A percentile compares a stretch with the other conserved stretches of the same genome.
Conservation (phyloP, 2,888 invertebrate species). For the Trachelus tabidus region DNA sequence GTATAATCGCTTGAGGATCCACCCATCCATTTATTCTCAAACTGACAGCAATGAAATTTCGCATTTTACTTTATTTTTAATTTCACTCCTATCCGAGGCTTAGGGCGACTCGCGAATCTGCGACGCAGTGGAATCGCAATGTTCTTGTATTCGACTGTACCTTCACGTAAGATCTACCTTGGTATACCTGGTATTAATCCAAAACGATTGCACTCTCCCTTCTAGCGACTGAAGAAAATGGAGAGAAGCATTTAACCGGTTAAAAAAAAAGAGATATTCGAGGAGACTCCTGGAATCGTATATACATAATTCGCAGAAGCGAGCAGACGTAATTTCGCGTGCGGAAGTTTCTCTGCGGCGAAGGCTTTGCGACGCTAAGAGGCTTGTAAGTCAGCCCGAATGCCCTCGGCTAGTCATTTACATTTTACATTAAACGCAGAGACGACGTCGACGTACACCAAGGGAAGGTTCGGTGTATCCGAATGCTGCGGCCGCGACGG, state of each 20-base stretch:
- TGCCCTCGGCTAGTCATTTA: conserved; percentile 11
- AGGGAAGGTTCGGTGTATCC: neutral
- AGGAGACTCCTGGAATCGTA: neutral
- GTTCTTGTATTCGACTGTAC: neutral
- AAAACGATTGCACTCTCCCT: neutral
- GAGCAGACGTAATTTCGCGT: neutral
- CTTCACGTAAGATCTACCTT: neutral
- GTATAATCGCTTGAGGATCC: neutral
- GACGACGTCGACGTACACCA: neutral
- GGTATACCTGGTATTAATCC: neutral
- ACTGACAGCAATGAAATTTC: neutral
- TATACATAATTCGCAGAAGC: neutral
- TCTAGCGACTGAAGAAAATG: neutral
- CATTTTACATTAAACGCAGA: conserved; percentile 9
- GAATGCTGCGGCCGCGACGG: neutral
- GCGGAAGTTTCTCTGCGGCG: neutral
- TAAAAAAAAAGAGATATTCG: neutral
- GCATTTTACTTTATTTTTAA: too few species aligned
- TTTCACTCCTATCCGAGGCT: neutral
- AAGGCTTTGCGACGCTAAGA: neutral
- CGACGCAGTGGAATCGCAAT: neutral
- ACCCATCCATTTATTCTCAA: neutral
- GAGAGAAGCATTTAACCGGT: neutral
- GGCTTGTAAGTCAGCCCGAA: neutral
- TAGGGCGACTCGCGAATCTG: neutral